phyloP scores from a whole-genome alignment of 2,113 vertebrate species.

The Heteronetta atricapilla region DNA sequence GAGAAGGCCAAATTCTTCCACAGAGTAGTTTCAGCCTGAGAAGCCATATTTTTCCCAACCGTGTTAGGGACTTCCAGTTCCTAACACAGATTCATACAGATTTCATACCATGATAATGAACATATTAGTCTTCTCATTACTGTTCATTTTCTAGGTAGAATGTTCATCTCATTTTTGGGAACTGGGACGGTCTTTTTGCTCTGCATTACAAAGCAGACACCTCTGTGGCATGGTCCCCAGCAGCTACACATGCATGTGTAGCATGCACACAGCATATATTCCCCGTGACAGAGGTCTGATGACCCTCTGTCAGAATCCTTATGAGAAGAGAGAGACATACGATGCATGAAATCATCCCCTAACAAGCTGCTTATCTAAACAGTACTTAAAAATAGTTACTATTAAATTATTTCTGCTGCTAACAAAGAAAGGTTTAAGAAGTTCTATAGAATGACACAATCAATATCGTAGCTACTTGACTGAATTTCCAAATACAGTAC shows the following conservation, averaged over 20 bases:
- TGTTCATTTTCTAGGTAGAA: background rate
- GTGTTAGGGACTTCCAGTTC: background rate
- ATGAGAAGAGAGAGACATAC: background rate
- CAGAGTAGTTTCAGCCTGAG: background rate
- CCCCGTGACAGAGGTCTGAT: background rate
- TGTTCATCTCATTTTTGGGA: background rate
- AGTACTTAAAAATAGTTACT: background rate
- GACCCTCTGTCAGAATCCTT: background rate
- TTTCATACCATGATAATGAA: background rate
- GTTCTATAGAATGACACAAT: background rate
- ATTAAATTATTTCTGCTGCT: background rate
- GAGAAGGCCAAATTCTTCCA: background rate
- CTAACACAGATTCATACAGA: background rate
- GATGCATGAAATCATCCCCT: background rate
- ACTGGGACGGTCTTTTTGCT: background rate
- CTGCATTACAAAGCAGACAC: background rate
- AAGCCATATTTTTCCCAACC: background rate
- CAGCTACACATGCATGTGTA: rapidly evolving
- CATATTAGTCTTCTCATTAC: background rate
- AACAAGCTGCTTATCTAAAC: background rate
- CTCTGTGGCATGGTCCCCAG: background rate
- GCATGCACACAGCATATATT: too few relatives aligned
- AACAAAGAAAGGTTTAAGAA: background rate
- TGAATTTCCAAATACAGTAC: background rate
- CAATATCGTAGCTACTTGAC: background rate